Evolutionary conservation across 2,113 vertebrate genomes (phyloP).

Genomic region (Jacana jacana): DNA sequence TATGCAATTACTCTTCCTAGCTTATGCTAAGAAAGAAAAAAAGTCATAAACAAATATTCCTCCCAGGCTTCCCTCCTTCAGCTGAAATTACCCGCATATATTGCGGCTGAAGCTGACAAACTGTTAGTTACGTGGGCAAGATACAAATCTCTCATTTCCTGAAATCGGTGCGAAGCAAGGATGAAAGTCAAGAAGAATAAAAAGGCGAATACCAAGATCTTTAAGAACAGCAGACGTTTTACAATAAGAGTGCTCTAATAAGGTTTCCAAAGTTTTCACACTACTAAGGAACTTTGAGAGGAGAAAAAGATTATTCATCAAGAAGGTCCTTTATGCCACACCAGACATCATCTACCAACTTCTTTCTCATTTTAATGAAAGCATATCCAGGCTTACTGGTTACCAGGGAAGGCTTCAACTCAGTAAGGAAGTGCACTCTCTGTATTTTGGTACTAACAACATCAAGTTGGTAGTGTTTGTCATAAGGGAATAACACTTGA

Average conservation of each 20-base stretch:
- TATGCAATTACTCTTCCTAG: background rate
- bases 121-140: background rate
- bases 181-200: background rate
- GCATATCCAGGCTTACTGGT: background rate
- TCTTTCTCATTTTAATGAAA: background rate
- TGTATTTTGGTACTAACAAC: background rate
- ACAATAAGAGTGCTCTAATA: background rate
- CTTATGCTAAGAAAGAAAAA: background rate
- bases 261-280: background rate
- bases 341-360: background rate
- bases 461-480: background rate
- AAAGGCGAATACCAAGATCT: background rate
- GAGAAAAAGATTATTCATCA: background rate
- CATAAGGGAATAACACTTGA: background rate
- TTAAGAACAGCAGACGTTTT: background rate
- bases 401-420: background rate
- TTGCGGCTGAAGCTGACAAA: conserved; percentile 23
- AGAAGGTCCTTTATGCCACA: background rate
- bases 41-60: conserved; percentile 5
- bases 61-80: background rate
- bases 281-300: background rate
- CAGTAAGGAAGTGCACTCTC: background rate
- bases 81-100: conserved; percentile 22
- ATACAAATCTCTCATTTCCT: conserved; percentile 48
- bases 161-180: background rate